Evolutionary conservation across 1,140 invertebrate species (phyloP), one percentile per base, ranked within the genome.

Genomic region (Xylocopa sonorina): DNA sequence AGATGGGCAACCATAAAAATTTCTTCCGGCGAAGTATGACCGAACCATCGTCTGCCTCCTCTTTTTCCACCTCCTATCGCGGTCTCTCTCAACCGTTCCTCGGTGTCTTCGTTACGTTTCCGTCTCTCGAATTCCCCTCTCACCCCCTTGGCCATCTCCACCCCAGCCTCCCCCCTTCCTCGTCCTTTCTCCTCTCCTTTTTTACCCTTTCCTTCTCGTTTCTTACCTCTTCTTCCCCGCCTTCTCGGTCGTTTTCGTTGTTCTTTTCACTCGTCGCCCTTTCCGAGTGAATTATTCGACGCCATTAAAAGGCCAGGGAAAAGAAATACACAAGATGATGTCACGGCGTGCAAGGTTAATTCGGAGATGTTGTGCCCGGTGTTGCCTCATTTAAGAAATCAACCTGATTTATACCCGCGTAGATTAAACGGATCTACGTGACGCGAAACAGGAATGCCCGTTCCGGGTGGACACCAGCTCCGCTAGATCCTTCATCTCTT

Each of bases 1-100:
- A 75, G 69, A 84, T 63, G 81, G 86, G 82, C 82, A 76, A 72
- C 88, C 87, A 90, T 92, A 91, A 92, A 92, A 92, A 92, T 92
- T 86, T 92, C 89, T 91, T 89, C 89, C 82, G 84, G 73, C 87
- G 81, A 75, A 76, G 80, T 83, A 88, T 86, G 82, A 87, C 85
- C 83, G 34, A 82, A 88, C 74, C 43, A 66, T 66, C 63, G 43
- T 78, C 82, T 50, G 57, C 68, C 68, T 71, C 67, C 64, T 51
- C 43, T 60, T 57, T 24, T 10, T 21, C 29, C 9, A n/a, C 21
- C 46, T 18, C 71, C 34, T 41, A 43, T 21, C 60, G 14, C 43
- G 32, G 2, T 18, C 12, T 58, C 38, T n/a, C 32, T 63, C 43
- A 24, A 43, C 75, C 32, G 43, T 57, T 46, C 48, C 57, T 18